Percentiles rank a stretch among this genome's conserved stretches.
Conservation (phyloP, 2,797 vertebrate genomes). For the Helicolenus hilgendorfi region DNA sequence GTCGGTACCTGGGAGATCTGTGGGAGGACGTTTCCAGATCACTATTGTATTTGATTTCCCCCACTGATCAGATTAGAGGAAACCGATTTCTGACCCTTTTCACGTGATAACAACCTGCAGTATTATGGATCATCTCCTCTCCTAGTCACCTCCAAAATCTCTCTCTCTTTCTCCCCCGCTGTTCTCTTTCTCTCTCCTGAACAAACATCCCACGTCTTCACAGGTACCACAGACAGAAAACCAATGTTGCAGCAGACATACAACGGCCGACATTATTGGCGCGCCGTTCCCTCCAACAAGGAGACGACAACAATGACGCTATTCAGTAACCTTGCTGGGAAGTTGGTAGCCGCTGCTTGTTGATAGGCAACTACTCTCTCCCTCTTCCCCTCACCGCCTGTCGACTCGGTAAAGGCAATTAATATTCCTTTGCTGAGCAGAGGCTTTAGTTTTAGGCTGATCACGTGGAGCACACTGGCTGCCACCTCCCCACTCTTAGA, state of each 20-base stretch:
- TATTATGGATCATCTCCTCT: constrained; percentile 68
- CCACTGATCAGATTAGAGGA: constrained; percentile 75
- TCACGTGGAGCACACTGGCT: constrained; percentile 67
- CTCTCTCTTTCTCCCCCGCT: background rate
- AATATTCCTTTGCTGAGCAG: constrained; percentile 78
- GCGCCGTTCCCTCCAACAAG: constrained; percentile 35
- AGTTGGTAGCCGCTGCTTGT: constrained; percentile 53
- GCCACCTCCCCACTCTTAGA: constrained; percentile 67
- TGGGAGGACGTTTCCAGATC: constrained; percentile 55
- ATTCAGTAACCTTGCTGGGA: constrained; percentile 66
- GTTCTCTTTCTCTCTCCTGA: constrained; percentile 2
- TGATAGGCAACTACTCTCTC: constrained; percentile 61
- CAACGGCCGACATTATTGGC: constrained; percentile 40
- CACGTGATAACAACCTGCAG: constrained; percentile 67
- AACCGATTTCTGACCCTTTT: constrained; percentile 77
- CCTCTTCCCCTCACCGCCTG: constrained; percentile 39
- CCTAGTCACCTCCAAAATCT: background rate
- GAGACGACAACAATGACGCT: constrained; percentile 59
- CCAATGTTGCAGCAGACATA: constrained; percentile 19
- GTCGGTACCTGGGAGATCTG: constrained; percentile 51
- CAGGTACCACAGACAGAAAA: constrained; percentile 33
- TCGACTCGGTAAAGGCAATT: constrained; percentile 73
- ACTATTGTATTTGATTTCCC: constrained; percentile 72
- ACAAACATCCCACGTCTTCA: constrained; percentile 32
- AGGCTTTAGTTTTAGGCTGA: constrained; percentile 79